These are phyloP conservation scores for Belonocnema kinseyi DNA, from an alignment of 1,140 invertebrate genomes.

Conservation along the genomic window DNA sequence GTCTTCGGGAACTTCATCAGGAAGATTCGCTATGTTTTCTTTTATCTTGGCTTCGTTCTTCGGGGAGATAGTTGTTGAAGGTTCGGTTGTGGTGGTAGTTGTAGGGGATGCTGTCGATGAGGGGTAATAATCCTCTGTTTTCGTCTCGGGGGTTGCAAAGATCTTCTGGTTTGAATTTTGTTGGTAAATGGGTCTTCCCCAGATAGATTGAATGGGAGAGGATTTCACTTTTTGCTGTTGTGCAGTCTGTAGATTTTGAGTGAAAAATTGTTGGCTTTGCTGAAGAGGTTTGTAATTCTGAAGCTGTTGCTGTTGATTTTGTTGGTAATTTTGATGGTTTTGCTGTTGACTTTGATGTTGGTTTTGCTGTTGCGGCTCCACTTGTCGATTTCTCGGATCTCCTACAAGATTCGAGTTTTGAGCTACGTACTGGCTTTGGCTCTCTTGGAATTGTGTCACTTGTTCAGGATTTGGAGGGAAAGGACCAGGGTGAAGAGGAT, in stretches of 20 bases:
- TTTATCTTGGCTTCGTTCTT: constrained; percentile 76
- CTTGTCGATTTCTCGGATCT: constrained; percentile 51
- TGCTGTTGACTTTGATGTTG: constrained; percentile 69
- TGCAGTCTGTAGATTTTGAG: constrained; percentile 55
- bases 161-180: constrained; percentile 63
- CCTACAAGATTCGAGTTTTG: constrained; percentile 13
- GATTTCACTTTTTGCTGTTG: constrained; percentile 50
- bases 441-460: neutral
- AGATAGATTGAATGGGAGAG: constrained; percentile 57
- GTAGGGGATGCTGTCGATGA: constrained; percentile 45
- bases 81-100: constrained; percentile 35
- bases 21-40: constrained; percentile 79
- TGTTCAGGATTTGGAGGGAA: constrained; percentile 65
- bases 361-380: constrained; percentile 64
- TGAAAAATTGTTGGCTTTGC: constrained; percentile 65
- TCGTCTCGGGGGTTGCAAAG: constrained; percentile 66
- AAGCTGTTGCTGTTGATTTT: constrained; percentile 60
- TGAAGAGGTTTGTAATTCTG: constrained; percentile 52
- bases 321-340: constrained; percentile 66
- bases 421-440: neutral
- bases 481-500: constrained; percentile 71
- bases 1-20: constrained; percentile 91
- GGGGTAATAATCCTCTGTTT: constrained; percentile 47
- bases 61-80: constrained; percentile 51
- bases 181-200: constrained; percentile 59